A percentile compares a stretch with the other conserved stretches of the same genome.
Conservation (phyloP, 2,113 vertebrate genomes). For the Australoheros scitulus region DNA sequence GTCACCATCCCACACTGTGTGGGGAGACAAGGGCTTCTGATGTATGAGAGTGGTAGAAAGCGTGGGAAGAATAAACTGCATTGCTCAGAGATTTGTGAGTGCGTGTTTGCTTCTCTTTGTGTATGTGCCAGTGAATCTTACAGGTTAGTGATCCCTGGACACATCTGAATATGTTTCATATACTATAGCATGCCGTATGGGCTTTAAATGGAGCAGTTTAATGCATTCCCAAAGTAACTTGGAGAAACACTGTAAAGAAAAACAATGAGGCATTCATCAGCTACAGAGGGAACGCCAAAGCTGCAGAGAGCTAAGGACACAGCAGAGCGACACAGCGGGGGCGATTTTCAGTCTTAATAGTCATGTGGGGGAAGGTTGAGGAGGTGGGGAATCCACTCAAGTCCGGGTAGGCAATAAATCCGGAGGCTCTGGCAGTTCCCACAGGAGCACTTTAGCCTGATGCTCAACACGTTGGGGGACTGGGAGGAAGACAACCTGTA, state of each 20-base stretch:
- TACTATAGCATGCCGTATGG: constrained; percentile 13
- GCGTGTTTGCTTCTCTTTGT: constrained; percentile 32
- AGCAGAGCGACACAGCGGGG: constrained; percentile 48
- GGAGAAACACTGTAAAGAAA: constrained; percentile 36
- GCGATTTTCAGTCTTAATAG: constrained; percentile 49
- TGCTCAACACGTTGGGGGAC: not conserved
- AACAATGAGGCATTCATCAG: constrained; percentile 59
- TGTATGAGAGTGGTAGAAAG: constrained; percentile 74
- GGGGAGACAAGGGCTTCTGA: constrained; percentile 74
- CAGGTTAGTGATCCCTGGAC: constrained; percentile 60
- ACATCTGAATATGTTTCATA: constrained; percentile 54
- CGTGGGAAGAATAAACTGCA: constrained; percentile 71
- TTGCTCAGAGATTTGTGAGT: constrained; percentile 62
- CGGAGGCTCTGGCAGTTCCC: constrained; percentile 56
- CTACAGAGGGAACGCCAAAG: constrained; percentile 30
- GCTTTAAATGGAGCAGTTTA: constrained; percentile 54
- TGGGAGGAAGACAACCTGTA: constrained; percentile 38
- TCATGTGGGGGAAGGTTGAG: constrained; percentile 37
- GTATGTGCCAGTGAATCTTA: constrained; percentile 40
- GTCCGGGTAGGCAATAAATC: constrained; percentile 50
- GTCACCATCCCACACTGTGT: constrained; percentile 77
- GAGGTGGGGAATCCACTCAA: constrained; percentile 48
- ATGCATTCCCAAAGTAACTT: constrained; percentile 46
- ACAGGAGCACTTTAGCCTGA: constrained; percentile 59
- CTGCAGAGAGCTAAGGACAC: constrained; percentile 37